These are phyloP conservation scores for Phoebastria nigripes DNA, from an alignment of 2,797 vertebrate genomes.

Conservation along the genomic window DNA sequence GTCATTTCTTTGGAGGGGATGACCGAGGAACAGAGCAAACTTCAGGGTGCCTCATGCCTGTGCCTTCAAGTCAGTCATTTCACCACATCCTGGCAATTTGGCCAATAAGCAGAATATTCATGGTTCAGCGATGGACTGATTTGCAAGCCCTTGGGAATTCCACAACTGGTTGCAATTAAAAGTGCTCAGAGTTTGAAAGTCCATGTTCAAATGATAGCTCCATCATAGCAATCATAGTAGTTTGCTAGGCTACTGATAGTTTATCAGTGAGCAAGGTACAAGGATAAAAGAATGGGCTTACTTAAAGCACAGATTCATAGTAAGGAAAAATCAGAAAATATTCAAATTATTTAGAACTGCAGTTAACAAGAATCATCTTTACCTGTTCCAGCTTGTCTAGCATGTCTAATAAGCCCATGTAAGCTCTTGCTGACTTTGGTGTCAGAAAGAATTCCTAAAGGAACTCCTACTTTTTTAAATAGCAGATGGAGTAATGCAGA, in stretches of 20 bases:
- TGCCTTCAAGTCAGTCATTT: not conserved
- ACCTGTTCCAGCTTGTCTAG: not conserved
- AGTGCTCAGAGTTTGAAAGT: not conserved
- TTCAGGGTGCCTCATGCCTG: not conserved
- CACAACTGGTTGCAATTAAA: not conserved
- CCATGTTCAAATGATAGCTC: not conserved
- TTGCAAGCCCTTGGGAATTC: not conserved
- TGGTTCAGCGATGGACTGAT: not conserved
- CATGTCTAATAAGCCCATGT: not conserved
- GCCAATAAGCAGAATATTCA: not conserved
- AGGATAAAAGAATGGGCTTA: not conserved
- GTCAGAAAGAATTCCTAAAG: not conserved
- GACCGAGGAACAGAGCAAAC: not conserved
- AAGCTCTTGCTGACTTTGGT: not conserved
- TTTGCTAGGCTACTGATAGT: not conserved
- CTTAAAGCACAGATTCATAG: not conserved
- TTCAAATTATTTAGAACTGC: not conserved
- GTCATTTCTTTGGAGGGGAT: not conserved
- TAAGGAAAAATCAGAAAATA: not conserved
- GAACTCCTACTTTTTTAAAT: not conserved
- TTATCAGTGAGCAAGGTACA: not conserved
- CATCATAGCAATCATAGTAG: not conserved
- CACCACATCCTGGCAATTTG: not conserved
- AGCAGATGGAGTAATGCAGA: not conserved
- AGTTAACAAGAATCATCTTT: not conserved